phyloP scores from a whole-genome alignment of 1,140 invertebrate genomes.

The Zeugodacus cucurbitae region DNA sequence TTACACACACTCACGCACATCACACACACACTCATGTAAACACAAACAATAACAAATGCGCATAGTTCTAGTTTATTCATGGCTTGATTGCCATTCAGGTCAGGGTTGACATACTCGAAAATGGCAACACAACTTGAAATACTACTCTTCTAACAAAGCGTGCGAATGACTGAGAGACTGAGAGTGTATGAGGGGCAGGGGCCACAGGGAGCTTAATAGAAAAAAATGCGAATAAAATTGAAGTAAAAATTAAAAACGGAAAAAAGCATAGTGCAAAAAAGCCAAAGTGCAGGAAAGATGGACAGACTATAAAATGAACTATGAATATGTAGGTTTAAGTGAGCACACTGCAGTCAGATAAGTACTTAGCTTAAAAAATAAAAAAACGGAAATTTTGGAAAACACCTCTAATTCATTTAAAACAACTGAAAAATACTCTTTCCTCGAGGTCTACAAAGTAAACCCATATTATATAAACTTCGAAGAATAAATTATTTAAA shows the following conservation, averaged over 20 bases:
- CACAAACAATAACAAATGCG: slow-evolving; percentile 25
- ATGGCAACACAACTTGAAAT: slow-evolving; percentile 35
- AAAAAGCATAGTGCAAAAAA: neutral
- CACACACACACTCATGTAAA: neutral
- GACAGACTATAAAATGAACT: neutral
- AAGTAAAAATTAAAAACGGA: neutral
- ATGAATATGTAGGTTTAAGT: neutral
- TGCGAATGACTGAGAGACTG: neutral
- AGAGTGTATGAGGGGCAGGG: neutral
- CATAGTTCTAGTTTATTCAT: slow-evolving; percentile 36
- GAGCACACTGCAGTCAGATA: neutral
- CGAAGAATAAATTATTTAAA: too few relatives aligned
- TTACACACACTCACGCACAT: neutral
- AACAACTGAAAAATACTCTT: too few relatives aligned
- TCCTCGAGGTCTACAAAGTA: too few relatives aligned
- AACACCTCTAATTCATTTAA: too few relatives aligned
- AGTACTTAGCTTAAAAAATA: neutral
- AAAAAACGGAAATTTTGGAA: too few relatives aligned
- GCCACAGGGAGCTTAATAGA: neutral
- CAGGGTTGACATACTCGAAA: slow-evolving; percentile 35
- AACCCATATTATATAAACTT: too few relatives aligned
- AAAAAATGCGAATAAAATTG: neutral
- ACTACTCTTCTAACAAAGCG: neutral
- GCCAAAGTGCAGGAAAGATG: neutral
- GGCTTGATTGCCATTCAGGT: slow-evolving; percentile 38